Base-by-base conservation (phyloP, 1,140 invertebrate species). In the Drosophila sp. region DNA sequence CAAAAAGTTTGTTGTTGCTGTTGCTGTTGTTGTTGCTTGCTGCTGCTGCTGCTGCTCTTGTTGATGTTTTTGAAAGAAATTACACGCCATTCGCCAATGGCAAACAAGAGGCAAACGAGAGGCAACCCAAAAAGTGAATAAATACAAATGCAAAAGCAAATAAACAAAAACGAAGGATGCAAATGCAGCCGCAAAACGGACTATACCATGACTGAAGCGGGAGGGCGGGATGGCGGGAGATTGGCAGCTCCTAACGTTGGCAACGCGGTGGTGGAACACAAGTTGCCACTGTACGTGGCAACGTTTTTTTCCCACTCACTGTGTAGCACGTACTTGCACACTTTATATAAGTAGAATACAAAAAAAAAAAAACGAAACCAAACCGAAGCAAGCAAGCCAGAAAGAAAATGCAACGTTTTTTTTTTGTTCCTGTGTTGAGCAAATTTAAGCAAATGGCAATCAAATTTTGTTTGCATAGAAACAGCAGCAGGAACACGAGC, bases 31-130 rank as follows among this genome's bases (percentile, higher is more conserved):
- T 63, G 65, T 29, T 66, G 60, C 35, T 69, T 60, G 66, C 56
- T 82, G 56, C 25, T 60, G 64, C 38, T 63, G 60, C 55, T 73
- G 50, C 30, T 35, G 68, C 69, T 65, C 61, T 75, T 82, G 70
- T 79, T 78, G 75, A 77, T 82, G 75, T 72, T 82, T 80, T 75
- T 74, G 70, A 80, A 65, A 76, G 80, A 87, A 87, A 87, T 87
- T 87, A 83, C 76, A 80, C 67, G 74, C 67, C 81, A 79, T 76
- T 80, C 76, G 72, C 65, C 72, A 76, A 62, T 63, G 81, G 82
- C 79, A 85, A 86, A 86, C 70, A 86, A 77, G 62, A 33, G 66
- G 81, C 68, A 61, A 62, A 50, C 62, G 56, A 44, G 60, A 44
- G 47, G 33, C 33, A 63, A 66, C 61, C 72, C 70, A 67, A 69